phyloP scores from a whole-genome alignment of 2,888 invertebrate genomes.

The Drosophila aldrichi region DNA sequence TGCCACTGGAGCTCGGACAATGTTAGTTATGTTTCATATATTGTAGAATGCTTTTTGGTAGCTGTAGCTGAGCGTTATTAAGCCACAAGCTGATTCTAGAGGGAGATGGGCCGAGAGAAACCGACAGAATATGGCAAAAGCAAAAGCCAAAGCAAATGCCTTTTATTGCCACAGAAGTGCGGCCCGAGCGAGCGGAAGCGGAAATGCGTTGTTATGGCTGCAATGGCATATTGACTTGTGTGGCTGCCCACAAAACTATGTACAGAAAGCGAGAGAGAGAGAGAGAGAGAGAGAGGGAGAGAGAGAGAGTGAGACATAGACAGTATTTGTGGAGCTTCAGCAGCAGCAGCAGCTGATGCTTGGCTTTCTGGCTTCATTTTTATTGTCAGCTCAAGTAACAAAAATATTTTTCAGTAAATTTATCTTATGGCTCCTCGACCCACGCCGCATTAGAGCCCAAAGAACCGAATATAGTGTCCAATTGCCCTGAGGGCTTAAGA shows the following conservation, averaged over 20 bases:
- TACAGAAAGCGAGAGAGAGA: background rate
- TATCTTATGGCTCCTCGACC: constrained; percentile 33
- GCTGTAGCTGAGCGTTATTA: constrained; percentile 7
- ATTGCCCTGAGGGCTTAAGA: background rate
- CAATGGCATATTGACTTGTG: constrained; percentile 41
- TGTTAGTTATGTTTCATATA: constrained; percentile 6
- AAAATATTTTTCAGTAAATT: constrained; percentile 57
- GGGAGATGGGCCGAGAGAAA: background rate
- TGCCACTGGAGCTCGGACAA: background rate
- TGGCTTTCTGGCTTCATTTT: constrained; percentile 17
- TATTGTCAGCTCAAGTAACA: constrained; percentile 41
- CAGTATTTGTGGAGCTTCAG: constrained; percentile 3
- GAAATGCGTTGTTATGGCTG: constrained; percentile 57
- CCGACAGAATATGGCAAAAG: background rate
- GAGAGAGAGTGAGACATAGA: background rate
- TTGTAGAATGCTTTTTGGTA: constrained; percentile 12
- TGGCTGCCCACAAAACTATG: constrained; percentile 11
- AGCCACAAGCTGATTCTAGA: background rate
- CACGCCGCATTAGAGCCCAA: constrained; percentile 16
- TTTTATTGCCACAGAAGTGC: constrained; percentile 46
- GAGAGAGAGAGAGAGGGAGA: no score
- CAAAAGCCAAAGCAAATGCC: constrained; percentile 16
- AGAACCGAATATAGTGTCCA: constrained; percentile 6
- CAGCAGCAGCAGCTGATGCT: constrained; percentile 7
- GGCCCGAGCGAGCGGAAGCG: constrained; percentile 31